phyloP scores from a whole-genome alignment of 2,888 invertebrate genomes.

The Apamea monoglypha region DNA sequence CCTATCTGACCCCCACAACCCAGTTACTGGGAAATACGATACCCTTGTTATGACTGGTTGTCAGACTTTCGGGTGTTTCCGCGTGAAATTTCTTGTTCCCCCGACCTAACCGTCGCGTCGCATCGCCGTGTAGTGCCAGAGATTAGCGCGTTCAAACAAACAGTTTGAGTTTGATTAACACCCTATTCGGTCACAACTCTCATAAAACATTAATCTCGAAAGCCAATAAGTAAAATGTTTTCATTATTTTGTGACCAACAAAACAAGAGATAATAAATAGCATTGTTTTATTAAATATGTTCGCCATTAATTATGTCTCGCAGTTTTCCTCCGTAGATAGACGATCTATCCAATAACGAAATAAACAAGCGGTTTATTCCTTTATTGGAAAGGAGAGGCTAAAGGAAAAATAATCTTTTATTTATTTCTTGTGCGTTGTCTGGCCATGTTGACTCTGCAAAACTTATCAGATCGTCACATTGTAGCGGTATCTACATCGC shows the following conservation, averaged over 20 bases:
- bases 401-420: background rate
- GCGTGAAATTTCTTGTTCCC: too few species aligned
- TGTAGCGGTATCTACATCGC: too few species aligned
- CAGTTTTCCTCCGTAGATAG: background rate
- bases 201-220: background rate
- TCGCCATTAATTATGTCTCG: background rate
- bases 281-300: background rate
- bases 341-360: background rate
- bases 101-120: too few species aligned
- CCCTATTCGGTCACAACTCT: background rate
- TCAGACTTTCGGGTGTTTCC: too few species aligned
- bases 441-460: background rate
- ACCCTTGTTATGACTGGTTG: too few species aligned
- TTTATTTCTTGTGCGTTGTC: background rate
- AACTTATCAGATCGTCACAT: too few species aligned
- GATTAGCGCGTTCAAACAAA: too few species aligned
- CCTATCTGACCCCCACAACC: too few species aligned
- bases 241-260: background rate
- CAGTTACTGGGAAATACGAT: too few species aligned
- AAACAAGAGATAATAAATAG: background rate
- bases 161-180: too few species aligned
- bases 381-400: background rate
- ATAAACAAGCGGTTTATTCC: background rate
- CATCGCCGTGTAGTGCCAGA: too few species aligned
- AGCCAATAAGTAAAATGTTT: background rate